A percentile compares a stretch with the other conserved stretches of the same genome.
Conservation (phyloP, 2,888 invertebrate genomes). For the Choreutis nemorana region DNA sequence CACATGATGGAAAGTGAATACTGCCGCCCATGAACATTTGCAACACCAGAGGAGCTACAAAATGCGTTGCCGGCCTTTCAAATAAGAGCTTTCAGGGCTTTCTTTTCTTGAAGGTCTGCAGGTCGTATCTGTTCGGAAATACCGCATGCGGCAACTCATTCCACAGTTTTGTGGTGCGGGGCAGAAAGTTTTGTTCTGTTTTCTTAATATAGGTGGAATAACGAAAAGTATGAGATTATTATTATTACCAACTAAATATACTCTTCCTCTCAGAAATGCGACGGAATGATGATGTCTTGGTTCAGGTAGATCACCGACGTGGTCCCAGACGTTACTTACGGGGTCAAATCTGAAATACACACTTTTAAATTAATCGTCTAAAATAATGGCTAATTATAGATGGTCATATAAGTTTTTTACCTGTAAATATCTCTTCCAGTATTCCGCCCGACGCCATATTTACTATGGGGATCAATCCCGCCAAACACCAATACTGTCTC, state of each 20-base stretch:
- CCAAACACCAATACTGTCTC: constrained; percentile 74
- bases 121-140: too few relatives aligned
- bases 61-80: too few relatives aligned
- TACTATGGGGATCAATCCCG: constrained; percentile 71
- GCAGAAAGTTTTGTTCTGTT: not conserved
- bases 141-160: too few relatives aligned
- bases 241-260: constrained; percentile 71
- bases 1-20: too few relatives aligned
- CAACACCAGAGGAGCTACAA: too few relatives aligned
- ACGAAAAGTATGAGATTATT: not conserved
- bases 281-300: constrained; percentile 75
- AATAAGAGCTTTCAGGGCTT: too few relatives aligned
- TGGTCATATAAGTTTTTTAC: constrained; percentile 21
- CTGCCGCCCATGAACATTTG: too few relatives aligned
- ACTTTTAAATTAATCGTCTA: too few relatives aligned
- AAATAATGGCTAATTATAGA: not conserved
- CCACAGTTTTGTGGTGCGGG: too few relatives aligned
- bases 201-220: not conserved
- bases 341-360: constrained; percentile 63
- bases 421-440: constrained; percentile 69
- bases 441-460: constrained; percentile 63
- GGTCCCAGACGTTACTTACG: constrained; percentile 70
- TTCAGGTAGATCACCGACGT: constrained; percentile 72
- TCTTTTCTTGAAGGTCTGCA: too few relatives aligned
- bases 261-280: constrained; percentile 68